phyloP scores from a whole-genome alignment of 2,888 invertebrate genomes.

The Hypselothyrea guttata region DNA sequence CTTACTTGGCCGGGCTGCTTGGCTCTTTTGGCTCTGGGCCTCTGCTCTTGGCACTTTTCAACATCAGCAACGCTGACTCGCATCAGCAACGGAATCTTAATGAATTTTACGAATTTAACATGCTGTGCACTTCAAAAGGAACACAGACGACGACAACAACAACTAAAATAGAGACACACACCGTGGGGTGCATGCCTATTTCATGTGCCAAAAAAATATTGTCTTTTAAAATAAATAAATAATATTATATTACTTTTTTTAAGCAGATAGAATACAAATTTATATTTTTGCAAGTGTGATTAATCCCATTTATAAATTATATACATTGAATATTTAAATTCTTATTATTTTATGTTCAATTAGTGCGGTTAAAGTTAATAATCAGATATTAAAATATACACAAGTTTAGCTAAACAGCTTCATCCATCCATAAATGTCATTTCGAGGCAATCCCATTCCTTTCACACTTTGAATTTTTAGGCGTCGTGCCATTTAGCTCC shows the following conservation, averaged over 20 bases:
- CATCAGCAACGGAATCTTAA: conserved; percentile 76
- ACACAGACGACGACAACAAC: conserved; percentile 49
- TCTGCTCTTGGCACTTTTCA: conserved; percentile 50
- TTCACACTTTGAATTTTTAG: not conserved
- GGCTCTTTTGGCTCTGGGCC: conserved; percentile 39
- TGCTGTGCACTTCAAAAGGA: conserved; percentile 78
- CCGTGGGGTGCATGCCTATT: conserved; percentile 15
- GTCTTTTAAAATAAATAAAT: too few species aligned
- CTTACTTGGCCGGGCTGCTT: conserved; percentile 30
- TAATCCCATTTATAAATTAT: too few species aligned
- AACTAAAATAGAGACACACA: conserved; percentile 11
- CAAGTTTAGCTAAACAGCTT: not conserved
- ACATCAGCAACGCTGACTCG: conserved; percentile 50
- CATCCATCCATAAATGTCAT: too few species aligned
- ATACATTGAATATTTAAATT: too few species aligned
- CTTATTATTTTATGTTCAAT: too few species aligned
- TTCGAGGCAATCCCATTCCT: too few species aligned
- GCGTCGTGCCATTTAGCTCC: not conserved
- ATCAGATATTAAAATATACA: too few species aligned
- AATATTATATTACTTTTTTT: too few species aligned
- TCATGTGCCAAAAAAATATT: conserved; percentile 1
- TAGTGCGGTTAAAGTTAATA: not conserved
- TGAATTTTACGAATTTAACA: conserved; percentile 78
- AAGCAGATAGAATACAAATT: too few species aligned
- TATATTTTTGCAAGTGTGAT: too few species aligned